Evolutionary conservation across 2,113 vertebrate genomes (phyloP), one percentile per base, ranked within the genome.

Genomic region (Elaphurus davidianus): DNA sequence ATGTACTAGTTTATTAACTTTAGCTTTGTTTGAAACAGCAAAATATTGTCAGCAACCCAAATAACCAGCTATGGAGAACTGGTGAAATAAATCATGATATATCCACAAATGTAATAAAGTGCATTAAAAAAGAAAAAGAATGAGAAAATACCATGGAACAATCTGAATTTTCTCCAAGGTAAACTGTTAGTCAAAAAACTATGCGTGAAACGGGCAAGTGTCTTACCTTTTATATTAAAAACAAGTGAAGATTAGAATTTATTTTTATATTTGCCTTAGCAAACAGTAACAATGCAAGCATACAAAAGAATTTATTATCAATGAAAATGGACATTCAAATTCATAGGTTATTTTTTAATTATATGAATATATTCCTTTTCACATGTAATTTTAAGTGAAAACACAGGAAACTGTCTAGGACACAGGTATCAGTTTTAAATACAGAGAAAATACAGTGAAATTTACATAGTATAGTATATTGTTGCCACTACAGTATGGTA

Each of bases 1-100:
- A 90, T 81, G 30, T 62, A 86, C 30, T 47, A 86, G 62, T 89
- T 97, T 89, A 92, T 74, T 85, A 45, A 79, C 78, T 92, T 92
- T 88, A 92, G 25, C 64, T 67, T 93, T 94, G 30, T 62, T 83
- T 85, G 55, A 84, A 60, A 94, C 7, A 43, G 54, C 21, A 91
- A 94, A 50, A 50, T 78, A 76, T 50, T 76, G 47, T 82, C 27
- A 87, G 57, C 6, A 71, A 71, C 43, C 1, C 14, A 92, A 78
- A 67, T 71, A 79, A 59, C 4, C 8, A 85, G 52, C 11, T 33
- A 85, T 71, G 50, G 13, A 85, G 25, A 62, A 40, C 19, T n/a
- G 23, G 14, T 60, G 25, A 54, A 79, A 81, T 54, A 67, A 94
- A 86, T 94, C 43, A 74, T 45, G 36, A 25, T 52, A 47, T 84